Evolutionary conservation across 2,888 invertebrate species (phyloP).

Genomic region (Dasypogon diadema): DNA sequence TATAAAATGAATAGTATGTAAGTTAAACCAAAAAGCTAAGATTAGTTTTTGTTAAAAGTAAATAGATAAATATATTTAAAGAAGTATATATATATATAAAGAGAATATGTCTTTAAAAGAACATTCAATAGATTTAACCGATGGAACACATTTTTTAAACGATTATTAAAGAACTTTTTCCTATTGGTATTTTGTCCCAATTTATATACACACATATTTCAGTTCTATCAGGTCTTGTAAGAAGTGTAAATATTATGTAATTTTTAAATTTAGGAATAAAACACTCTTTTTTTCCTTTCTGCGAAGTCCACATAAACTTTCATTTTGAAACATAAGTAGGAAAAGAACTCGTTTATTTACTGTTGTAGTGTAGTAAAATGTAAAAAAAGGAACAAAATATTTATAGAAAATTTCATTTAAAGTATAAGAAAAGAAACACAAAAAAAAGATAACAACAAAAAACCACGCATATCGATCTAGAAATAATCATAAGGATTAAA

Average conservation of each 20-base stretch:
- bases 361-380: constrained; percentile 41
- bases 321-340: constrained; percentile 3
- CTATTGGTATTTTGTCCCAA: background rate
- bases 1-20: constrained; percentile 23
- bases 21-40: constrained; percentile 36
- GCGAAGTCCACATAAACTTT: background rate
- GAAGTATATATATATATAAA: background rate
- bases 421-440: background rate
- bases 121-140: background rate
- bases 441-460: constrained; percentile 39
- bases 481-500: constrained; percentile 12
- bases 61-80: constrained; percentile 39
- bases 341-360: constrained; percentile 8
- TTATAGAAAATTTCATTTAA: constrained; percentile 46
- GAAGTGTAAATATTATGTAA: background rate
- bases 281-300: background rate
- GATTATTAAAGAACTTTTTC: background rate
- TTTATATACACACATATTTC: background rate
- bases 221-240: background rate
- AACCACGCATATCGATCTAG: constrained; percentile 43
- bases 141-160: background rate
- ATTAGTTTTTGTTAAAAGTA: constrained; percentile 31
- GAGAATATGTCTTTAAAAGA: constrained; percentile 22
- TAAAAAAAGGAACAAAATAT: constrained; percentile 41
- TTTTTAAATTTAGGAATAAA: background rate